Evolutionary conservation across 1,140 invertebrate genomes (phyloP), one percentile per base, ranked within the genome.

Genomic region (Campoletis sonorensis): DNA sequence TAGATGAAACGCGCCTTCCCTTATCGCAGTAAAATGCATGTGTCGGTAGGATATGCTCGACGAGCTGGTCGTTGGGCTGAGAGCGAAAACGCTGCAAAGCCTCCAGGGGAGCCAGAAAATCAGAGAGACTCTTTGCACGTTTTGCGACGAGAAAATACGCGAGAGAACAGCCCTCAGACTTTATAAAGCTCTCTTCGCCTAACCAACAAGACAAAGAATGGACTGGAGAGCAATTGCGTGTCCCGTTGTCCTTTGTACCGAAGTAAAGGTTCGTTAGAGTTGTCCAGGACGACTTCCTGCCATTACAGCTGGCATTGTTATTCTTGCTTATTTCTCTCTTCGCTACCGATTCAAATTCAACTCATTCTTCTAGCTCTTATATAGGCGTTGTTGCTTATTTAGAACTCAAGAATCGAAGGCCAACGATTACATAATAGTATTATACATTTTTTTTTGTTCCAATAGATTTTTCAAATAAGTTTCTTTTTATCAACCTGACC

Each of bases 271-370:
- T 75, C 72, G 45, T 75, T 75, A 75, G 16, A 75, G 72, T 58
- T 51, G 72, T 30, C 73, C 73, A 77, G 73, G 73, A 77, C 54
- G 73, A 77, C 73, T 58, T 77, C 73, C 73, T 77, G 61, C 26
- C 30, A 61, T 61, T 77, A 77, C 73, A 61, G 40, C 51, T 16
- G 45, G 16, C 27, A 54, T 58, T 54, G 27, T 37, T 37, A 77
- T 58, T 61, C 54, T 37, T 13, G 23, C 16, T 54, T 15, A 58
- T 75, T 27, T 54, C 27, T 61, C 37, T 77, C 13, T 77, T 61
- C 33, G 18, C 70, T 72, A 21, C 13, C 13, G 8, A 30, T 75
- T 75, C 15, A 51, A 54, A 58, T 75, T 75, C 18, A 45, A 49
- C 13, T 45, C 1, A 23, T 3, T 27, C 3, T 26, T 23, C n/a